A percentile compares a stretch with the other conserved stretches of the same genome.
Evolutionary conservation across 2,113 vertebrate genomes (phyloP).

Genomic region (Macquaria australasica): DNA sequence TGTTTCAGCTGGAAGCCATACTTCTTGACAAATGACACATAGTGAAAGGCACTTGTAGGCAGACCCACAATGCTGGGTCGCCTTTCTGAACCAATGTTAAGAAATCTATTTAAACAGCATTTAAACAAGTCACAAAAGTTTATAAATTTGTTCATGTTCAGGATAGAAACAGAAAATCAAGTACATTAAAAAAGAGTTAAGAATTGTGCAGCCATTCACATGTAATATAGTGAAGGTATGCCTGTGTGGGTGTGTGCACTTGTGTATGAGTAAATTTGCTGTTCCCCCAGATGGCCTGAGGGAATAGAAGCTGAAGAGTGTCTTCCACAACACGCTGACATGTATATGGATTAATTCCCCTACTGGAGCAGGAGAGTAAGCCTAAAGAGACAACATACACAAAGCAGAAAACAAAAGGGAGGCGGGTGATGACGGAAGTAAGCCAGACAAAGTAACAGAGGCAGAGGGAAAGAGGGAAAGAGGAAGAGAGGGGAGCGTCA

Average conservation of each 20-base stretch:
- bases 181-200: slow-evolving; percentile 3
- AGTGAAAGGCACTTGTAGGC: slow-evolving; percentile 28
- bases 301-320: slow-evolving; percentile 45
- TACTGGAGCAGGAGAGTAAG: slow-evolving; percentile 43
- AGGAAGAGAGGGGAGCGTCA: slow-evolving; percentile 1
- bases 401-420: slow-evolving; percentile 57
- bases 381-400: slow-evolving; percentile 51
- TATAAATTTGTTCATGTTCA: not conserved
- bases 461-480: slow-evolving; percentile 10
- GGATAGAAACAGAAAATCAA: slow-evolving; percentile 4
- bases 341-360: slow-evolving; percentile 55
- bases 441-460: slow-evolving; percentile 57
- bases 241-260: slow-evolving; percentile 25
- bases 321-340: slow-evolving; percentile 59
- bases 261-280: slow-evolving; percentile 28
- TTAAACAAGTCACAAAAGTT: not conserved
- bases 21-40: slow-evolving; percentile 42
- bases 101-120: not conserved
- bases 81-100: not conserved
- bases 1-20: slow-evolving; percentile 32
- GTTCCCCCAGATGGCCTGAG: slow-evolving; percentile 36
- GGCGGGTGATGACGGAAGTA: slow-evolving; percentile 51
- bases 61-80: not conserved
- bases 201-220: slow-evolving; percentile 26
- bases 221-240: slow-evolving; percentile 24